These are phyloP conservation scores for Salminus brasiliensis DNA, from an alignment of 2,113 vertebrate species.

Conservation along the genomic window DNA sequence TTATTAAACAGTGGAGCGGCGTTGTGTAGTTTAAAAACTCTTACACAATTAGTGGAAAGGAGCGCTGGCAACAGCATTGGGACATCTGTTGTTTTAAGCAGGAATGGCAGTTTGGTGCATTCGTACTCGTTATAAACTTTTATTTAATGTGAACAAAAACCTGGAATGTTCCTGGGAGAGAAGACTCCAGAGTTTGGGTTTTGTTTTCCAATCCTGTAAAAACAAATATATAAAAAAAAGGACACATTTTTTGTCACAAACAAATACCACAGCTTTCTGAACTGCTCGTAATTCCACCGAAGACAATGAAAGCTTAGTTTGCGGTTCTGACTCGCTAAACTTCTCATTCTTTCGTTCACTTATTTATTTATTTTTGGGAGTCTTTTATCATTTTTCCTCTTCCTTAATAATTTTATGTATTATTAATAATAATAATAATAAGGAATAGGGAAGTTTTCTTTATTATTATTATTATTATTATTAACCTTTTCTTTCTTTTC, in stretches of 20 bases:
- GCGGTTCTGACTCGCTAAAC: not conserved
- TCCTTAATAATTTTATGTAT: no score
- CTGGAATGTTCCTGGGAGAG: not conserved
- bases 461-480: not conserved
- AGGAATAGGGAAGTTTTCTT: no score
- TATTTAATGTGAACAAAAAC: not conserved
- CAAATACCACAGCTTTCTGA: no score
- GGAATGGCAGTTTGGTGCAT: not conserved
- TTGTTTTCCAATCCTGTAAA: not conserved
- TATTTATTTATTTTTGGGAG: no score
- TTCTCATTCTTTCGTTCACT: no score
- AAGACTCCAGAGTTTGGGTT: not conserved
- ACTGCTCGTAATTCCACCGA: not conserved
- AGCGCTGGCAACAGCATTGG: not conserved
- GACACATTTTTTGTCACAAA: not conserved
- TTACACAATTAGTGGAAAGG: not conserved
- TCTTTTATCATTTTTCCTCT: not conserved
- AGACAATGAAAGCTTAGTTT: not conserved
- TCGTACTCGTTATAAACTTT: not conserved
- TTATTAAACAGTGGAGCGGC: not conserved
- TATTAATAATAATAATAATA: no score
- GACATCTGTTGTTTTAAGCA: not conserved
- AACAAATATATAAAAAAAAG: not conserved
- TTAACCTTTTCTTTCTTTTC: not conserved
- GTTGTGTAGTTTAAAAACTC: not conserved